These are phyloP conservation scores for Tenebrosternarchus preto DNA, from an alignment of 2,113 vertebrate genomes.

Conservation along the genomic window DNA sequence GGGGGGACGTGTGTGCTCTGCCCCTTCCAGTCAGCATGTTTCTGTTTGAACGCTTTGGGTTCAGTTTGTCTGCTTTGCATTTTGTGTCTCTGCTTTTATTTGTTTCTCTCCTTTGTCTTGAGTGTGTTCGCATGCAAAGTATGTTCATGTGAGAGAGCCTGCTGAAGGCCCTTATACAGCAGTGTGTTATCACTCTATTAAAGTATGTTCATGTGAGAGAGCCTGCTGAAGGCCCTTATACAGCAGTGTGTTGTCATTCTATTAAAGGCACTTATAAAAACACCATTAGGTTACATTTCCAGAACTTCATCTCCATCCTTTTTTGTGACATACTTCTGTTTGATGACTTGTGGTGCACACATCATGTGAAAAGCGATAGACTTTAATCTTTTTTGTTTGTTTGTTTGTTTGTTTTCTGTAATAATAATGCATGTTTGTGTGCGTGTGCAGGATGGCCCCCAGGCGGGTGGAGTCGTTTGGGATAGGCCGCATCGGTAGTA, in stretches of 20 bases:
- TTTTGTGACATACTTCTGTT: too few relatives aligned
- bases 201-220: too few relatives aligned
- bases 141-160: too few relatives aligned
- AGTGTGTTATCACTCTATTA: not conserved
- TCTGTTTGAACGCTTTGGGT: not conserved
- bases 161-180: not conserved
- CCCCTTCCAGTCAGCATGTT: slow-evolving; percentile 11
- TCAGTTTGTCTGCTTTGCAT: not conserved
- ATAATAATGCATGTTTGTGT: not conserved
- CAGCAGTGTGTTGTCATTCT: not conserved
- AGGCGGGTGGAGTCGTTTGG: slow-evolving; percentile 90
- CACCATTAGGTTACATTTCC: not conserved
- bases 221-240: too few relatives aligned
- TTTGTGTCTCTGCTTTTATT: not conserved
- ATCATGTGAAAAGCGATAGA: not conserved
- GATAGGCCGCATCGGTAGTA: slow-evolving; percentile 92
- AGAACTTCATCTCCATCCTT: too few relatives aligned
- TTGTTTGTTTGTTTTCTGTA: too few relatives aligned
- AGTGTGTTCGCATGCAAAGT: too few relatives aligned
- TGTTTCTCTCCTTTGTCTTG: not conserved
- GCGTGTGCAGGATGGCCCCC: slow-evolving; percentile 75
- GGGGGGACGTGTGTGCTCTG: not conserved
- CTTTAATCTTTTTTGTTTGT: too few relatives aligned
- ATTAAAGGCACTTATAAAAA: too few relatives aligned
- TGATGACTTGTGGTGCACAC: not conserved